Percentiles rank a stretch among this genome's conserved stretches.
Evolutionary conservation across 1,140 invertebrate genomes (phyloP).

Genomic region (Prorops nasuta): DNA sequence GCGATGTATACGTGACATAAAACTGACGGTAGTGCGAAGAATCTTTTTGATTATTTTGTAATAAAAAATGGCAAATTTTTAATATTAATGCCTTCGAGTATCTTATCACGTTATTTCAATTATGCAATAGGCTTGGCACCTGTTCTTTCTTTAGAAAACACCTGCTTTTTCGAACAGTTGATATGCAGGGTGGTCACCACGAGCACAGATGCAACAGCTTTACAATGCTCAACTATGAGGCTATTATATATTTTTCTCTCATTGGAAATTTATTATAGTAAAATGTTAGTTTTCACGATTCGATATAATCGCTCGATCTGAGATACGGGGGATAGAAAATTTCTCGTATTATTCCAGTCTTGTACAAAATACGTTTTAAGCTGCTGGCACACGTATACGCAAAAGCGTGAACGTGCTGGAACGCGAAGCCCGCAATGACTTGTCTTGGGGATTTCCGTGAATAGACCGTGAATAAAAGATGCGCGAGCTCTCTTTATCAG

Average conservation of each 20-base stretch:
- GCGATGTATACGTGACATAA: too few species aligned
- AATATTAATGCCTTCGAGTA: too few species aligned
- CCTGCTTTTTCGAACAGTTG: neutral
- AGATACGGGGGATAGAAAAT: neutral
- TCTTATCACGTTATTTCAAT: too few species aligned
- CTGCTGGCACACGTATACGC: neutral
- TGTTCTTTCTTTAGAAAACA: too few species aligned
- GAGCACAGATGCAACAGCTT: neutral
- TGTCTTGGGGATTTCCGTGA: neutral
- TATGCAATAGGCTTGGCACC: too few species aligned
- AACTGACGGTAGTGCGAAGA: too few species aligned
- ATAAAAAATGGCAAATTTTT: too few species aligned
- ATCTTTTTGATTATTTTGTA: too few species aligned
- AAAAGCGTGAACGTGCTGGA: constrained; percentile 1
- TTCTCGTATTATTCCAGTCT: constrained; percentile 18
- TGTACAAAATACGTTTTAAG: constrained; percentile 11
- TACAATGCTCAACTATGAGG: neutral
- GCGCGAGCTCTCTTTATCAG: neutral
- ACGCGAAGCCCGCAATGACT: constrained; percentile 1
- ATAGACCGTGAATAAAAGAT: neutral
- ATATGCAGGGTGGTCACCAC: neutral
- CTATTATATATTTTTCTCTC: neutral
- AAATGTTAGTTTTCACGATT: neutral
- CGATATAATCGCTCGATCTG: neutral
- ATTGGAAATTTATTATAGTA: neutral